These are phyloP conservation scores for Ganaspis sp. DNA, from an alignment of 1,140 invertebrate genomes.

Conservation along the genomic window DNA sequence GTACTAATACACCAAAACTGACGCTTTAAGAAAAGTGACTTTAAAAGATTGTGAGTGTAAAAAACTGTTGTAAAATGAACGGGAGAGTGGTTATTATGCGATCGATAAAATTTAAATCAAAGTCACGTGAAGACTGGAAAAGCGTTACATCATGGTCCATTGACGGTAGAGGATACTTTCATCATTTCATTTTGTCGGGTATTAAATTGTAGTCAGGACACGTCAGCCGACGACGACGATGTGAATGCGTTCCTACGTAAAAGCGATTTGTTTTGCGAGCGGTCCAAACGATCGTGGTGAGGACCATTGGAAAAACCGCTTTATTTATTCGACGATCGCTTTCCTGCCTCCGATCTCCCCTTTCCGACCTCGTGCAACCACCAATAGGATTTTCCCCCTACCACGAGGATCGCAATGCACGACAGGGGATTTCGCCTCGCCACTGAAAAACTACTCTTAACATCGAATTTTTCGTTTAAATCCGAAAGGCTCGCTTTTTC, in stretches of 20 bases:
- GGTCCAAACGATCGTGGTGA: background rate
- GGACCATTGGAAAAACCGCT: constrained; percentile 32
- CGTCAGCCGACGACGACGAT: background rate
- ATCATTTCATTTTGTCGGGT: background rate
- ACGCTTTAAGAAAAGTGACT: too few relatives aligned
- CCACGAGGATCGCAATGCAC: constrained; percentile 28
- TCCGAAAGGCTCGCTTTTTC: background rate
- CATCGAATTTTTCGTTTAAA: constrained; percentile 40
- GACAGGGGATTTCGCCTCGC: constrained; percentile 37
- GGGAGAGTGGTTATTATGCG: too few relatives aligned
- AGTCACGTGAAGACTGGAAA: background rate
- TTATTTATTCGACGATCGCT: constrained; percentile 44
- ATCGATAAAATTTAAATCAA: background rate
- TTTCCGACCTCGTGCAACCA: background rate
- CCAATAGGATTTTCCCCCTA: background rate
- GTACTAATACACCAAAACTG: too few relatives aligned
- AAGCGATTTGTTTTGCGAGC: constrained; percentile 42
- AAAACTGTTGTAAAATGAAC: too few relatives aligned
- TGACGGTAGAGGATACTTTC: background rate
- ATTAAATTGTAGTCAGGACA: constrained; percentile 2
- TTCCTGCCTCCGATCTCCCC: background rate
- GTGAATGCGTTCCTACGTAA: background rate
- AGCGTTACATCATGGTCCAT: background rate
- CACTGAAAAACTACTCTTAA: constrained; percentile 39
- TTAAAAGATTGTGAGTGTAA: too few relatives aligned